Conservation (phyloP, 2,797 vertebrate genomes). For the Chloroceryle inda region DNA sequence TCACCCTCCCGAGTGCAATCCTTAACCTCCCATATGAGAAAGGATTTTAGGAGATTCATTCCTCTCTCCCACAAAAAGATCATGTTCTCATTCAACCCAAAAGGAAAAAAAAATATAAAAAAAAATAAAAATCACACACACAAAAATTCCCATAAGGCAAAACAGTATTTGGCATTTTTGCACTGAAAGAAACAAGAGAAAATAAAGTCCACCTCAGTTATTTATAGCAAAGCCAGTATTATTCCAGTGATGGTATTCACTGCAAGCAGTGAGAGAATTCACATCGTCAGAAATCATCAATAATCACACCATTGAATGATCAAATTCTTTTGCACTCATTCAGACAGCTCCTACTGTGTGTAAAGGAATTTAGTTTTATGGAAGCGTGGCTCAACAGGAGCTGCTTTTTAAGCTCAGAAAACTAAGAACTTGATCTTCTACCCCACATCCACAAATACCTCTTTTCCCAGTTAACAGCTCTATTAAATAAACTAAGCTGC, state of each 20-base stretch:
- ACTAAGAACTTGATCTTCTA: background rate
- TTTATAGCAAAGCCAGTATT: background rate
- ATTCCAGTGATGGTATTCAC: background rate
- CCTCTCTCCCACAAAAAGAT: background rate
- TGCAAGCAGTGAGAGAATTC: background rate
- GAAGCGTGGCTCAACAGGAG: background rate
- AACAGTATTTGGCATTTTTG: background rate
- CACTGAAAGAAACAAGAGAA: constrained; percentile 19
- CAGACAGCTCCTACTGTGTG: background rate
- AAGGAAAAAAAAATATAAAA: background rate
- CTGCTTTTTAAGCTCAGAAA: background rate
- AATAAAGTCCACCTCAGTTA: background rate
- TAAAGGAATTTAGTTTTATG: background rate
- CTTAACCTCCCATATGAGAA: constrained; percentile 42
- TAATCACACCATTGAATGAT: background rate
- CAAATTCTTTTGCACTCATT: background rate
- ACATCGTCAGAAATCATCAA: background rate
- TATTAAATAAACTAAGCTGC: background rate
- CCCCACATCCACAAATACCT: background rate
- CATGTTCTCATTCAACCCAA: background rate
- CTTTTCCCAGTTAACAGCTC: background rate
- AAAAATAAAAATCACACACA: background rate
- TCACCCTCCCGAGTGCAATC: background rate
- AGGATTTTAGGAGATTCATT: background rate
- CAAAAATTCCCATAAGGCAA: background rate